Evolutionary conservation across 2,888 invertebrate genomes (phyloP), one percentile per base, ranked within the genome.

Genomic region (Lordiphosa andalusiaca): DNA sequence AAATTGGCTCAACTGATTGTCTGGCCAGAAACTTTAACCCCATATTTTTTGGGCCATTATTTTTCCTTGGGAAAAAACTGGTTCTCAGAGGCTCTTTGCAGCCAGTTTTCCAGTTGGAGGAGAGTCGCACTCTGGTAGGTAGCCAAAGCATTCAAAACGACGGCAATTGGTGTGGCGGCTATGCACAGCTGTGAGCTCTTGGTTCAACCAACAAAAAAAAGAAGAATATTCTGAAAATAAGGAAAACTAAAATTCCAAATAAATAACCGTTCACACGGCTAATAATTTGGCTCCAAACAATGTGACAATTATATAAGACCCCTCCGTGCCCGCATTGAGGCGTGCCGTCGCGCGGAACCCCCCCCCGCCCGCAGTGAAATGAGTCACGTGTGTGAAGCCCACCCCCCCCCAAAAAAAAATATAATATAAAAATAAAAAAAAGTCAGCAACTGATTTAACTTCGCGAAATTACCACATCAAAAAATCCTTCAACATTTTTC

Each of bases 401-500:
- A 16, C n/a, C n/a, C n/a, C n/a, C n/a, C n/a, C n/a, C n/a, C n/a
- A 10, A 33, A 44, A 10, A 35, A 25, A 42, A 42, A 25, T 23
- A 42, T 16, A 21, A 41, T 21, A 41, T 46, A 61, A 49, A n/a
- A n/a, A n/a, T n/a, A n/a, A n/a, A n/a, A n/a, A n/a, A 37, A 55
- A 58, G 16, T 16, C 16, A 53, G 65, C 69, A 56, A 71, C 46
- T 57, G 16, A 33, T 6, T 5, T 16, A 64, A 54, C 74, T 69
- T 71, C 71, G 54, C 67, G 53, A 57, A 70, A 75, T 75, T 74
- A 72, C 72, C 67, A 70, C 75, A 78, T 75, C 67, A 73, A 73
- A 60, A 65, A 35, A 37, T 39, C 51, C 48, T 73, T 52, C 53
- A 61, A 54, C 41, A 71, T 71, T 63, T 65, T 67, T 16, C 64